Base-by-base conservation (phyloP, 2,888 invertebrate species). In the Hedychridium roseum region DNA sequence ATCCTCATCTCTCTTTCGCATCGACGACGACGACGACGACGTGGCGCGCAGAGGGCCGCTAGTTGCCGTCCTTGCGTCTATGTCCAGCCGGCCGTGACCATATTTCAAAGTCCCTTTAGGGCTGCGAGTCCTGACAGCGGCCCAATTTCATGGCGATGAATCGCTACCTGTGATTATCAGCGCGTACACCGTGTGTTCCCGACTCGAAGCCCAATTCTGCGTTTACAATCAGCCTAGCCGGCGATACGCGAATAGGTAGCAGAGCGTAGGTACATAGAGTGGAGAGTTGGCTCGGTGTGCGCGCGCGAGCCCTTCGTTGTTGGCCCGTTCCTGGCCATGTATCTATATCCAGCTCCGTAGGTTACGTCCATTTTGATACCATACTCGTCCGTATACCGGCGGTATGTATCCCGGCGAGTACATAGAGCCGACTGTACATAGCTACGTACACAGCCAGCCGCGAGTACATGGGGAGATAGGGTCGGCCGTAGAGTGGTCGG, bases 131-230 rank as follows among this genome's bases (percentile, higher is more conserved):
- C 66, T 63, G 68, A 70, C 71, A 68, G 64, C 63, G 68, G 57
- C 69, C 72, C 66, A 73, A 73, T 73, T 74, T 72, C 71, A 69
- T 68, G 71, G 66, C 66, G 66, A 70, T 70, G 69, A 70, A 68
- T 67, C 68, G 70, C 70, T 70, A 72, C 71, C 71, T 73, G 73
- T 73, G 71, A 74, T 76, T 73, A 74, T 75, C 73, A 66, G 70
- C 66, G 70, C 67, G 61, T 63, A 66, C 65, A 52, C 59, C 64
- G 64, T 70, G 66, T 61, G 56, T 50, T 43, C 53, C 26, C 63
- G 60, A 57, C 59, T 60, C 60, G 62, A 59, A 66, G 60, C 66
- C 62, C 64, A 67, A 74, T 71, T 67, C 64, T 63, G 65, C 62
- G 63, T 65, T 64, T 66, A 67, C 68, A 70, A 71, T 66, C 66